Conservation (phyloP, 2,888 invertebrate genomes). For the Petrolisthes cinctipes region DNA sequence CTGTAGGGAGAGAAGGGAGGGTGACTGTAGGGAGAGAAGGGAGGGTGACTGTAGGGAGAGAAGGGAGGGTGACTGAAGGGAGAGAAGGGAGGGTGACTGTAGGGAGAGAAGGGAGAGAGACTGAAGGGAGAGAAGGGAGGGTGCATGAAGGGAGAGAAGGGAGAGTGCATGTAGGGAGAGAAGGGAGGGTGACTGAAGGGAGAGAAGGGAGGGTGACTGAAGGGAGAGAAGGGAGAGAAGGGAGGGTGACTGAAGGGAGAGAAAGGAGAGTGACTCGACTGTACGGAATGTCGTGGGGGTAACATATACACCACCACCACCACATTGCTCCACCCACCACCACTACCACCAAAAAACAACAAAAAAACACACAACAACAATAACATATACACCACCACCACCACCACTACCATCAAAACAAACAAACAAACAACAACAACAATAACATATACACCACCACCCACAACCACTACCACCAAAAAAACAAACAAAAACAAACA, state of each 20-base stretch:
- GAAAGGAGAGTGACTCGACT: neutral
- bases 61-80: neutral
- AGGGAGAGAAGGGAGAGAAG: neutral
- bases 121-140: neutral
- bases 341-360: no score
- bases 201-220: neutral
- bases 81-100: neutral
- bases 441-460: no score
- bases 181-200: neutral
- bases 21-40: neutral
- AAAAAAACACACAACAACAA: no score
- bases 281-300: no score
- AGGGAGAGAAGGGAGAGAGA: neutral
- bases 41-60: neutral
- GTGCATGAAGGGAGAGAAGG: neutral
- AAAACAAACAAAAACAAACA: no score
- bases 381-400: no score
- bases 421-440: no score
- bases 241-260: neutral
- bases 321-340: no score
- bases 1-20: neutral
- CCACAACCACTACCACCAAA: no score
- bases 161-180: neutral
- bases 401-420: no score
- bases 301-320: no score